Evolutionary conservation across 2,797 vertebrate genomes (phyloP).

Genomic region (Neopelma chrysocephalum): DNA sequence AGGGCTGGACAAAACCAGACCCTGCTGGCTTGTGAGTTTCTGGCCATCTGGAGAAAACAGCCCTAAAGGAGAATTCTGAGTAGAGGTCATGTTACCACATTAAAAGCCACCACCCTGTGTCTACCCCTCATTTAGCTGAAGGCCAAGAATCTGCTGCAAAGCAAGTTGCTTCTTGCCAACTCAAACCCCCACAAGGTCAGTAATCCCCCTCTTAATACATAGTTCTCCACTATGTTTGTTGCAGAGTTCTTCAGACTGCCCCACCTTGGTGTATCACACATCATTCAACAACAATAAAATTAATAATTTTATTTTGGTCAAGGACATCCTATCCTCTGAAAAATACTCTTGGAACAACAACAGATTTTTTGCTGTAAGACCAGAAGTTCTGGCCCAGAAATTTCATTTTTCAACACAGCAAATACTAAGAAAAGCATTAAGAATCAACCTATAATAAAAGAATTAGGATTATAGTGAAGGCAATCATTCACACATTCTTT

Average conservation of each 20-base stretch:
- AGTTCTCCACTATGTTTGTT: background rate
- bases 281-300: background rate
- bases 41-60: background rate
- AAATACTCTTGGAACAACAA: background rate
- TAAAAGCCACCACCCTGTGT: background rate
- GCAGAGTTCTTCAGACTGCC: background rate
- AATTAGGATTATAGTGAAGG: background rate
- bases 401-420: background rate
- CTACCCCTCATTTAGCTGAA: background rate
- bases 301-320: background rate
- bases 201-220: background rate
- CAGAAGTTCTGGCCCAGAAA: background rate
- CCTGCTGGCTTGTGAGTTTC: background rate
- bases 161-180: background rate
- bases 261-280: background rate
- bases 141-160: background rate
- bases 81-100: background rate
- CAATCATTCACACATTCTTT: background rate
- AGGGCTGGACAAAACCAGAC: background rate
- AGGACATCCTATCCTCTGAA: background rate
- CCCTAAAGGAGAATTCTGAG: background rate
- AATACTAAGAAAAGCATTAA: background rate
- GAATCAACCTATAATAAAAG: background rate
- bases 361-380: background rate
- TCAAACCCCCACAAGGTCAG: background rate